Base-by-base conservation (phyloP, 1,140 invertebrate genomes). In the Ceratoteleas bidentatus region DNA sequence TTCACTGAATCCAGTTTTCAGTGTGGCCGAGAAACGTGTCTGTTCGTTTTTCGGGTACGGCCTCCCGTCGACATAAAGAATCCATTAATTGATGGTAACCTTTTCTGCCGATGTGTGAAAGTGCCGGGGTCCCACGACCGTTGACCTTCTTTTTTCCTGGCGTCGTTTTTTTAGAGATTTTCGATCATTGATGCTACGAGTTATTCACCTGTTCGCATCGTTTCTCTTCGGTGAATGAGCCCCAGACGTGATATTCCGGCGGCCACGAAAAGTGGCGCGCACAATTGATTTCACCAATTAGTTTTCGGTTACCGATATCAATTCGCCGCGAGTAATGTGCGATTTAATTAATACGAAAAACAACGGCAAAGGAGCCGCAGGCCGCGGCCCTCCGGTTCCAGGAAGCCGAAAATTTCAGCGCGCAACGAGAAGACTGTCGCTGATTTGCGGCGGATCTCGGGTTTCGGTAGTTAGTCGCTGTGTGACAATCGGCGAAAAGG, bases 51-150 rank as follows among this genome's bases (percentile, higher is more conserved):
- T 47, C 43, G 43, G 43, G 7, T 47, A 47, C 43, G n/a, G n/a
- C n/a, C n/a, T n/a, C 7, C 7, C 6, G 7, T 4, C 43, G 70
- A 75, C 65, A 70, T 77, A 15, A 70, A 78, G 66, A 70, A 60
- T 70, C 61, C 68, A 79, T 79, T 72, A 79, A 79, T 79, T 72
- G 61, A 70, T 38, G 66, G 53, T 47, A 79, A 66, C 52, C 57
- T 74, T 79, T 80, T 50, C 54, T 56, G 61, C 15, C 33, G 68
- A 73, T 68, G 76, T 52, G 76, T 72, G 76, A 79, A 79, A 79
- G 76, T 79, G 45, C 9, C 61, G 53, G 49, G 62, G 62, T 73
- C 68, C 10, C 68, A 68, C 62, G 76, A 79, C 62, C 76, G 40
- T 73, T 79, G 61, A 79, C 75, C 68, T 65, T 72, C 56, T 72